phyloP scores from a whole-genome alignment of 2,797 vertebrate genomes.

The Spondyliosoma cantharus region DNA sequence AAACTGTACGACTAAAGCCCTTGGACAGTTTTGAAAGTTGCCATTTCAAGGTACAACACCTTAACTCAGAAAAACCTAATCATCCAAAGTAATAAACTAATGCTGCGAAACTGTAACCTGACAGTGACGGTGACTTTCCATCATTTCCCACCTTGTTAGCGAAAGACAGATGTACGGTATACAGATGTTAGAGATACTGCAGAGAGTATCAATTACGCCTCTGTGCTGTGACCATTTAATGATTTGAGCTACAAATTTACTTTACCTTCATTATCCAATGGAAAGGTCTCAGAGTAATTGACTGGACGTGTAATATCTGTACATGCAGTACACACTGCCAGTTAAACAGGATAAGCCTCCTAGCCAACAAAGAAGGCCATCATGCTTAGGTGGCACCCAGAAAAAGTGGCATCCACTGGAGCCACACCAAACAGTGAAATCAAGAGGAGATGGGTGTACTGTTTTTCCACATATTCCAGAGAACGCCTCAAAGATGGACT shows the following conservation, averaged over 20 bases:
- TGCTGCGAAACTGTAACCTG: background rate
- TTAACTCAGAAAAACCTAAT: background rate
- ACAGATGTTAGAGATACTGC: conserved; percentile 17
- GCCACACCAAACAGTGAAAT: no score
- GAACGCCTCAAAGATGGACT: no score
- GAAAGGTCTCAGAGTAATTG: conserved; percentile 10
- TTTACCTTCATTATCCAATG: conserved; percentile 28
- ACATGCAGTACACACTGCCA: background rate
- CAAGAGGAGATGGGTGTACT: no score
- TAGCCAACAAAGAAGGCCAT: no score
- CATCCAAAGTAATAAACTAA: conserved; percentile 3
- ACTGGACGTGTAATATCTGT: conserved; percentile 7
- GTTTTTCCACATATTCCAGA: no score
- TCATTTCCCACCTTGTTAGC: conserved; percentile 21
- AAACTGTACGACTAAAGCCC: background rate
- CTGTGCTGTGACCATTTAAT: background rate
- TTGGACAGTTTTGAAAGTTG: background rate
- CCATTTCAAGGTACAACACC: background rate
- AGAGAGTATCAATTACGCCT: conserved; percentile 5
- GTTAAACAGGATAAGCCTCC: no score
- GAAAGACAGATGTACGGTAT: conserved; percentile 26
- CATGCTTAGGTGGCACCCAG: no score
- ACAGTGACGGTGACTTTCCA: background rate
- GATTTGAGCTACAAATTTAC: conserved; percentile 16
- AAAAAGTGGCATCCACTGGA: no score